phyloP scores from a whole-genome alignment of 2,113 vertebrate species.

The Protobothrops flavoviridis region DNA sequence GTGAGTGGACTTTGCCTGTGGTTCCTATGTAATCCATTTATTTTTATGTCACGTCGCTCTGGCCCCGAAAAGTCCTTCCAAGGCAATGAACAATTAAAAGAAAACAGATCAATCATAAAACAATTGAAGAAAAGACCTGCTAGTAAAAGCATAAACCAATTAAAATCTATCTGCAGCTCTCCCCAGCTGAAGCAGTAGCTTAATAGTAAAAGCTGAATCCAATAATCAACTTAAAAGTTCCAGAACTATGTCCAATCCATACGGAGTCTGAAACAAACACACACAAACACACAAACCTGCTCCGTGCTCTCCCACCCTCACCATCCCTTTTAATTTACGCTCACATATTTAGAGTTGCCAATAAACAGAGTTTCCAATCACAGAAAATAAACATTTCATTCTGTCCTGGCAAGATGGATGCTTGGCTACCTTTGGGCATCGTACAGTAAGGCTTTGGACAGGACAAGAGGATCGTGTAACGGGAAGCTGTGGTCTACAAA shows the following conservation, averaged over 20 bases:
- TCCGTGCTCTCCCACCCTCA: background rate
- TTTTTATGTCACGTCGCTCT: background rate
- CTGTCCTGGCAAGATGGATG: background rate
- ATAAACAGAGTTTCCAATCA: background rate
- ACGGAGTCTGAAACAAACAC: background rate
- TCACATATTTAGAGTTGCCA: background rate
- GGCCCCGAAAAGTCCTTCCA: background rate
- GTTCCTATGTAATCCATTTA: background rate
- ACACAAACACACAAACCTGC: background rate
- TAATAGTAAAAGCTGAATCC: background rate
- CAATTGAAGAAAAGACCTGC: background rate
- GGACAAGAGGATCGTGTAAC: background rate
- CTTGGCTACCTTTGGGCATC: background rate
- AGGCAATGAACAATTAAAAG: background rate
- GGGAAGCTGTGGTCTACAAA: background rate
- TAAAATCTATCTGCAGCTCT: background rate
- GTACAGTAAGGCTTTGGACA: background rate
- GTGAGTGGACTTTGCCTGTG: background rate
- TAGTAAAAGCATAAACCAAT: background rate
- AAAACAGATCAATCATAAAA: constrained; percentile 65
- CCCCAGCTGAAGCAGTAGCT: background rate
- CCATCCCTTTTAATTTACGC: background rate
- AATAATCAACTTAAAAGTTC: background rate
- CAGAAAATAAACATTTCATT: background rate
- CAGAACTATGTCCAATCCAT: background rate